These are phyloP conservation scores for Glyphotaelius pellucidus DNA, from an alignment of 2,888 invertebrate genomes.

Conservation along the genomic window DNA sequence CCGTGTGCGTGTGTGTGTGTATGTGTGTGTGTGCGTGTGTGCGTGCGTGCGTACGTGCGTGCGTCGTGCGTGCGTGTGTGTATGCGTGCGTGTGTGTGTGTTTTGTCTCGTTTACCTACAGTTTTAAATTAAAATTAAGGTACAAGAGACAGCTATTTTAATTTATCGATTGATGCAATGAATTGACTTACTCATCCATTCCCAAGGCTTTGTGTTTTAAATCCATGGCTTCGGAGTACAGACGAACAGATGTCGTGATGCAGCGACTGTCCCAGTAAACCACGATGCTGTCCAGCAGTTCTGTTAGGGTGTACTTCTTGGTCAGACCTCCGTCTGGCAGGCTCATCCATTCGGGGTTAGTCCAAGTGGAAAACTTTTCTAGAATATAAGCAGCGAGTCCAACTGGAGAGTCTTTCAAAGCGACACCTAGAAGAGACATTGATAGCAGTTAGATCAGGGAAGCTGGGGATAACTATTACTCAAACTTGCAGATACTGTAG, in stretches of 20 bases:
- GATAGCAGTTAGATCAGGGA: background rate
- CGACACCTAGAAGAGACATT: slow-evolving; percentile 74
- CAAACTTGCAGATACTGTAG: too few relatives aligned
- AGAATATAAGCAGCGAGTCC: slow-evolving; percentile 85
- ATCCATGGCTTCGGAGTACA: slow-evolving; percentile 74
- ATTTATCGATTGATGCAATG: background rate
- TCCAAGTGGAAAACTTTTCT: slow-evolving; percentile 86
- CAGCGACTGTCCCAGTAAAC: slow-evolving; percentile 86
- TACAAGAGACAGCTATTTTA: too few relatives aligned
- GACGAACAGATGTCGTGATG: slow-evolving; percentile 83
- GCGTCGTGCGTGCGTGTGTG: too few relatives aligned
- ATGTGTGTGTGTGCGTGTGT: too few relatives aligned
- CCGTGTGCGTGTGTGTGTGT: too few relatives aligned
- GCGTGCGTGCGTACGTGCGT: too few relatives aligned
- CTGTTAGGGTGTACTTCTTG: slow-evolving; percentile 78
- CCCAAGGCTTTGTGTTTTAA: slow-evolving; percentile 64
- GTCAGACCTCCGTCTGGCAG: slow-evolving; percentile 80
- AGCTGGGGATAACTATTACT: background rate
- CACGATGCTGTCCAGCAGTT: slow-evolving; percentile 87
- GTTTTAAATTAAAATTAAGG: too few relatives aligned
- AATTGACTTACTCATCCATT: slow-evolving; percentile 72
- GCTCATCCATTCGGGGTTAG: slow-evolving; percentile 73
- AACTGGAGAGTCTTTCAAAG: slow-evolving; percentile 81
- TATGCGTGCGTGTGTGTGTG: too few relatives aligned
- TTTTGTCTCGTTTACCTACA: too few relatives aligned